A percentile compares a stretch with the other conserved stretches of the same genome.
Conservation (phyloP, 1,140 invertebrate genomes). For the Hyles vespertilio region DNA sequence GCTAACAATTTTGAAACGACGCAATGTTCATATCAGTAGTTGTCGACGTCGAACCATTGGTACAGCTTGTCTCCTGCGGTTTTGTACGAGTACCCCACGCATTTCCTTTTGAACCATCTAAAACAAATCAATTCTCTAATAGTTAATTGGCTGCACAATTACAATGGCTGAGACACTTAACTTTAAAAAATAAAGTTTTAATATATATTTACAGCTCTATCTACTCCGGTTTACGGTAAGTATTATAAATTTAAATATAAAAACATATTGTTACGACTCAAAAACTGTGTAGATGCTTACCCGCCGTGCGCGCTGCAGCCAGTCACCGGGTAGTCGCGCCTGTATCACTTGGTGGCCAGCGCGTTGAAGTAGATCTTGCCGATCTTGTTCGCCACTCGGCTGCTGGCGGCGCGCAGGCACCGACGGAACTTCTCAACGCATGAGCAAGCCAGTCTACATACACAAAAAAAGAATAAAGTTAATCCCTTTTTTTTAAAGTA, state of each 20-base stretch:
- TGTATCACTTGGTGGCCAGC: slow-evolving; percentile 81
- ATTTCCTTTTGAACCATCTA: slow-evolving; percentile 62
- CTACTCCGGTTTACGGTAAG: too few relatives aligned
- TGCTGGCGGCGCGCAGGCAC: slow-evolving; percentile 77
- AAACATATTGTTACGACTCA: too few relatives aligned
- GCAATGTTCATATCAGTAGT: background rate
- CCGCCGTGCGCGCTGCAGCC: slow-evolving; percentile 69
- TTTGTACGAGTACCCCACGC: slow-evolving; percentile 63
- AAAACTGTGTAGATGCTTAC: too few relatives aligned
- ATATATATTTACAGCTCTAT: too few relatives aligned
- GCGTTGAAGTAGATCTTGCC: slow-evolving; percentile 82
- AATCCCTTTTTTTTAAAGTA: background rate
- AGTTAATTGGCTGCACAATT: too few relatives aligned
- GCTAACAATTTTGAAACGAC: too few relatives aligned
- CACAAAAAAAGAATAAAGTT: background rate
- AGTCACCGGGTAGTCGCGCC: slow-evolving; percentile 79
- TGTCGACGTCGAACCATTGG: slow-evolving; percentile 74
- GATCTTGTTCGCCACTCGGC: slow-evolving; percentile 75
- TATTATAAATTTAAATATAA: too few relatives aligned
- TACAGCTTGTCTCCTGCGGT: slow-evolving; percentile 33
- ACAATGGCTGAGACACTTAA: too few relatives aligned
- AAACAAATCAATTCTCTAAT: slow-evolving; percentile 13
- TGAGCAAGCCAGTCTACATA: slow-evolving; percentile 77
- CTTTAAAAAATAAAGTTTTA: too few relatives aligned
- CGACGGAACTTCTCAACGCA: slow-evolving; percentile 82